These are phyloP conservation scores for Cryptocephalus primarius DNA, from an alignment of 2,888 invertebrate species.

Conservation along the genomic window DNA sequence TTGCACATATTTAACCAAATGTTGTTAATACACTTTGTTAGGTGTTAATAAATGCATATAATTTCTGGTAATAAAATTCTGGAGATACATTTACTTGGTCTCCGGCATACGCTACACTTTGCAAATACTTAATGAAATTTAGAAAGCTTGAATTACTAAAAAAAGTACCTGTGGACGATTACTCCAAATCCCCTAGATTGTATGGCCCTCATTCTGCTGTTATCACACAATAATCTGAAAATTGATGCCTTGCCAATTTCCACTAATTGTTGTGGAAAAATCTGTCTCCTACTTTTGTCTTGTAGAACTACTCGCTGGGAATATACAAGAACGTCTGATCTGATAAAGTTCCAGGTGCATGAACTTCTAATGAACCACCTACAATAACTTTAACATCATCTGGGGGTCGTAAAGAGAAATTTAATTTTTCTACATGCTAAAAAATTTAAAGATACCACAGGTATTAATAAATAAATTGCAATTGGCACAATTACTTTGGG, in stretches of 20 bases:
- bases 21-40: too few species aligned
- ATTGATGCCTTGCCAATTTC: constrained; percentile 69
- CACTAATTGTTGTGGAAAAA: constrained; percentile 59
- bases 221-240: constrained; percentile 71
- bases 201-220: constrained; percentile 57
- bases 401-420: constrained; percentile 54
- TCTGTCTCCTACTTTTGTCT: constrained; percentile 75
- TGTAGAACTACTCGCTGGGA: constrained; percentile 75
- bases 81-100: too few species aligned
- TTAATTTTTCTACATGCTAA: constrained; percentile 56
- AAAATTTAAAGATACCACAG: constrained; percentile 5
- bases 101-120: constrained; percentile 1
- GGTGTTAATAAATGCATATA: too few species aligned
- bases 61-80: too few species aligned
- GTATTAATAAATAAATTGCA: neutral
- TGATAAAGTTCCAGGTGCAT: constrained; percentile 63
- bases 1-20: too few species aligned
- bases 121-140: neutral
- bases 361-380: constrained; percentile 69
- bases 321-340: constrained; percentile 87
- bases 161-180: constrained; percentile 45
- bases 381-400: constrained; percentile 82
- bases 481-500: constrained; percentile 36
- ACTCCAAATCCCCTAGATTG: constrained; percentile 57
- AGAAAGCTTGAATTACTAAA: neutral